Conservation (phyloP, 2,797 vertebrate species). For the Esox lucius region DNA sequence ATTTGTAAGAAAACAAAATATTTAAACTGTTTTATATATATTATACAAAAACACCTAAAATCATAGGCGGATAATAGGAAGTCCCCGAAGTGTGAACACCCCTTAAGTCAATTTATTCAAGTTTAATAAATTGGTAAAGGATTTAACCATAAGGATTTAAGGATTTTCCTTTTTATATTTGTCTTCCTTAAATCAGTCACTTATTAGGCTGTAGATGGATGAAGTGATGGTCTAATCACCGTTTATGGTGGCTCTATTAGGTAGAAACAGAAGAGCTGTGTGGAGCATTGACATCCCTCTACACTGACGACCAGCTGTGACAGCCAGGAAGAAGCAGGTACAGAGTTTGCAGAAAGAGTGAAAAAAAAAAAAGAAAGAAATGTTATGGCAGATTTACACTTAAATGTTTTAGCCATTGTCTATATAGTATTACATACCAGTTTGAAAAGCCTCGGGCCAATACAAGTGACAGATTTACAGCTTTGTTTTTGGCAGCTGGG, state of each 20-base stretch:
- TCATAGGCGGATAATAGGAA: no score
- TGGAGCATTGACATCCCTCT: background rate
- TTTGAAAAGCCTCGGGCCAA: conserved; percentile 10
- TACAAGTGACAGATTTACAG: conserved; percentile 45
- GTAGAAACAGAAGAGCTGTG: conserved; percentile 19
- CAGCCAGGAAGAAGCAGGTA: background rate
- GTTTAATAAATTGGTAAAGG: no score
- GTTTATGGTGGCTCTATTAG: conserved; percentile 23
- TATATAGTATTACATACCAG: conserved; percentile 17
- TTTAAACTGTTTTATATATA: background rate
- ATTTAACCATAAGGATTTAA: no score
- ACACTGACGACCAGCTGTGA: background rate
- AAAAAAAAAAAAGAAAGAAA: background rate
- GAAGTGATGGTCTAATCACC: conserved; percentile 31
- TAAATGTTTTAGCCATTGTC: conserved; percentile 15
- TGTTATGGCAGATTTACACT: conserved; percentile 5
- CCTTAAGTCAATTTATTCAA: no score
- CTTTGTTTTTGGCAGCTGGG: conserved; percentile 37
- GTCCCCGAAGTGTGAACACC: no score
- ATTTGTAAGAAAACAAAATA: no score
- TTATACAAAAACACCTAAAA: no score
- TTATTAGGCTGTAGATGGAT: conserved; percentile 8
- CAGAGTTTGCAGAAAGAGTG: background rate
- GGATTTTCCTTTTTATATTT: no score
- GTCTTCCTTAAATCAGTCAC: conserved; percentile 6